Base-by-base conservation (phyloP, 2,888 invertebrate genomes). In the Drosophila kanekoi region DNA sequence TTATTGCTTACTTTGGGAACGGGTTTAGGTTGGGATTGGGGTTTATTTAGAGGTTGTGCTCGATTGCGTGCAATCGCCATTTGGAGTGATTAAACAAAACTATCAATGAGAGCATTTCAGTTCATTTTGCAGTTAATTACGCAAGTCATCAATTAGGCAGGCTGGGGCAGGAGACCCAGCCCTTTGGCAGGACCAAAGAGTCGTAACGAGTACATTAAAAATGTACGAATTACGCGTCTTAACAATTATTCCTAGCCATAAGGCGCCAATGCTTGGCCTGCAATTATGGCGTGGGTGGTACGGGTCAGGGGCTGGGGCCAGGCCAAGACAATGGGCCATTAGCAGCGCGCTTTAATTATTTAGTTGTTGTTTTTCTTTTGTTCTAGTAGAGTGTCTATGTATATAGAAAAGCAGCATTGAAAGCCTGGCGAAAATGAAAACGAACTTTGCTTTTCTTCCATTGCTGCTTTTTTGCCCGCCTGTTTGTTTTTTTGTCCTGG, bases 111-210 rank as follows among this genome's bases (percentile, higher is more conserved):
- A 77, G 61, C 80, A 61, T 77, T 84, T 66, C 54, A 47, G 68
- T 75, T 82, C 77, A 72, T 68, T 87, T 90, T 90, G 85, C 90
- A 90, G 80, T 90, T 90, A 89, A 90, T 90, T 89, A 87, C 89
- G 81, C 88, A 90, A 88, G 87, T 85, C 89, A 89, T 89, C 89
- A 90, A 90, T 90, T 90, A 89, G 64, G 72, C 68, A 66, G 59
- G 62, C 37, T 28, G 44, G 45, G 49, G 14, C 33, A 20, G 49
- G 37, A 2, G 14, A n/a, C 20, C 48, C 18, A 35, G 18, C 23
- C 49, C 35, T 47, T 32, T 38, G 44, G 16, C 37, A 20, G 72
- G 33, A 45, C 44, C 53, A 35, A 6, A 14, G 32, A 48, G 49
- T 53, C 64, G 53, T 78, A 69, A 74, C 47, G 56, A 64, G 72